Evolutionary conservation across 2,797 vertebrate genomes (phyloP).

Genomic region (Lagocephalus sceleratus): DNA sequence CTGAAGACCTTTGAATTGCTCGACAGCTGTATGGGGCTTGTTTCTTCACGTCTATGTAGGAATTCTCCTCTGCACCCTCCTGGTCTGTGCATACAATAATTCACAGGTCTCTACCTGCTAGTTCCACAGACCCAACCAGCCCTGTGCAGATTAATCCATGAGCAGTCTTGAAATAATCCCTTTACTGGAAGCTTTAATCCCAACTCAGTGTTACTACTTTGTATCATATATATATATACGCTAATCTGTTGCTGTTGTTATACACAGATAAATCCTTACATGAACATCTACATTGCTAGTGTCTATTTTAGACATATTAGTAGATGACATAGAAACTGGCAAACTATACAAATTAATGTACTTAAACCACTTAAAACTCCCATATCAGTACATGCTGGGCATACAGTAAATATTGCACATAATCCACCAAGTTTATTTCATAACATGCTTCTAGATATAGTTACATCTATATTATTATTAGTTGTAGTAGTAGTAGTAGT

Average conservation of each 20-base stretch:
- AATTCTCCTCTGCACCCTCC: conserved; percentile 11
- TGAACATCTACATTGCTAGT: neutral
- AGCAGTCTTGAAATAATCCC: neutral
- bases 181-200: neutral
- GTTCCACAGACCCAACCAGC: neutral
- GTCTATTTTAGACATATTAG: neutral
- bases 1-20: conserved; percentile 22
- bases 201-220: neutral
- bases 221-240: too few species aligned
- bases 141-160: conserved; percentile 3
- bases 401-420: too few species aligned
- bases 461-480: too few species aligned
- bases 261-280: neutral
- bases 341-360: too few species aligned
- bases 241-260: too few species aligned
- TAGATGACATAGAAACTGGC: too few species aligned
- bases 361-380: too few species aligned
- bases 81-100: neutral
- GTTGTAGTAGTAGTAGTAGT: too few species aligned
- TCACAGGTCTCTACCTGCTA: conserved; percentile 20
- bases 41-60: conserved; percentile 34
- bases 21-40: conserved; percentile 30
- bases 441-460: too few species aligned
- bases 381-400: too few species aligned
- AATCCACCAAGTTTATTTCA: too few species aligned